phyloP scores from a whole-genome alignment of 1,140 invertebrate species.

The Episyrphus balteatus region DNA sequence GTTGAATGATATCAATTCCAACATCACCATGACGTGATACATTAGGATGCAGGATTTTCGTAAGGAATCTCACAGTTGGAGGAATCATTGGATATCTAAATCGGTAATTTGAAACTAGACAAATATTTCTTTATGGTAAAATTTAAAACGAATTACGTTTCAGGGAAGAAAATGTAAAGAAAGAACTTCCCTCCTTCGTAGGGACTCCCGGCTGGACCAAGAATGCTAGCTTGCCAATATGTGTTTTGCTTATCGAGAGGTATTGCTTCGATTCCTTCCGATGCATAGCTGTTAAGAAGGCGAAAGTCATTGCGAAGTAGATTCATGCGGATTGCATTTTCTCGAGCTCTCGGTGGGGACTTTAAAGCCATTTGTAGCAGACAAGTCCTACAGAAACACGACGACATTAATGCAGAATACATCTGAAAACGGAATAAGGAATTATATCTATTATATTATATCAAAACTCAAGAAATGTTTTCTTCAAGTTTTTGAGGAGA shows the following conservation, averaged over 20 bases:
- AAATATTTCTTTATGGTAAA: background rate
- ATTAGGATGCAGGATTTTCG: constrained; percentile 90
- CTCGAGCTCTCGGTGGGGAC: constrained; percentile 46
- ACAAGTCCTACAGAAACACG: constrained; percentile 75
- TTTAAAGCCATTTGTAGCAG: constrained; percentile 63
- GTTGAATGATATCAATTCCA: constrained; percentile 88
- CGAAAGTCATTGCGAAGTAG: constrained; percentile 58
- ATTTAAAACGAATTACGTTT: constrained; percentile 9
- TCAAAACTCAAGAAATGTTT: background rate
- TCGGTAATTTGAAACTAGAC: background rate
- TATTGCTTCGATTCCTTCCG: constrained; percentile 79
- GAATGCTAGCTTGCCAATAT: constrained; percentile 87
- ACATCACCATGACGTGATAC: constrained; percentile 92
- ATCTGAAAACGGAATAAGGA: constrained; percentile 38
- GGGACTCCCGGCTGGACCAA: constrained; percentile 77
- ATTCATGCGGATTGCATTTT: constrained; percentile 63
- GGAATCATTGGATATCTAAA: constrained; percentile 82
- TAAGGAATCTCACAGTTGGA: constrained; percentile 78
- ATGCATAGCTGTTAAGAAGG: constrained; percentile 63
- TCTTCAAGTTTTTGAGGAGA: no score
- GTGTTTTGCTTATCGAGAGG: constrained; percentile 71
- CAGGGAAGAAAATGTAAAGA: constrained; percentile 76
- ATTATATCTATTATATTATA: no score
- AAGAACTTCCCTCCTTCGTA: constrained; percentile 94
- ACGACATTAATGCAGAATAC: constrained; percentile 52